Base-by-base conservation (phyloP, 2,888 invertebrate genomes). In the Deroplatys truncata region DNA sequence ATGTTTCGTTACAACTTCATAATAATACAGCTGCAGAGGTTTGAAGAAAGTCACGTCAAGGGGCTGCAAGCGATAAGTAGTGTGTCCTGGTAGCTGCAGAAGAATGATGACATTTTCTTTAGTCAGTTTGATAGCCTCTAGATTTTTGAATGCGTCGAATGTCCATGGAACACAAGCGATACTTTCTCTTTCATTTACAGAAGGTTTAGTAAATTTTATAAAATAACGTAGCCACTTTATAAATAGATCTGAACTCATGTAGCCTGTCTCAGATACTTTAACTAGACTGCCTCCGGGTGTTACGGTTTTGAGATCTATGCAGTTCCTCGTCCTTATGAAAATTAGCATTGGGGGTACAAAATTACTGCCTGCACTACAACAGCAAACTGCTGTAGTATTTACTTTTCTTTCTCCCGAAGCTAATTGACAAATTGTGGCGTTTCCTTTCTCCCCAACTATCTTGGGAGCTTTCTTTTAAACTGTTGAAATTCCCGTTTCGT, bases 191-290 rank as follows among this genome's bases (percentile, higher is more conserved):
- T n/a, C n/a, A n/a, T n/a, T n/a, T n/a, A n/a, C n/a, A n/a, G 89
- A 91, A 83, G 91, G 90, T 82, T 92, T 92, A 31, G 91, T 91
- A n/a, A 89, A 82, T 90, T 91, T 93, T 93, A 93, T 93, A 93
- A 94, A 92, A 90, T 91, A 91, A 88, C 91, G 89, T 15, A 94
- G 94, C 92, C 92, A 92, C 91, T 88, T 13, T 90, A 92, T 94
- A n/a, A n/a, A n/a, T n/a, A n/a, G n/a, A n/a, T n/a, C n/a, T n/a
- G n/a, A n/a, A n/a, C n/a, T n/a, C n/a, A 89, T 89, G 83, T 89
- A 89, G 20, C 35, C 88, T 43, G 89, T 88, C 25, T 88, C 88
- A 20, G 89, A 89, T 49, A 49, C 49, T 20, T 43, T 28, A 28
- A 84, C 84, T n/a, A 84, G 49, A 49, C 83, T 83, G n/a, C 20